Base-by-base conservation (phyloP, 37 sponge, comb jelly and placozoan species). In the Aplysina aerophoba region DNA sequence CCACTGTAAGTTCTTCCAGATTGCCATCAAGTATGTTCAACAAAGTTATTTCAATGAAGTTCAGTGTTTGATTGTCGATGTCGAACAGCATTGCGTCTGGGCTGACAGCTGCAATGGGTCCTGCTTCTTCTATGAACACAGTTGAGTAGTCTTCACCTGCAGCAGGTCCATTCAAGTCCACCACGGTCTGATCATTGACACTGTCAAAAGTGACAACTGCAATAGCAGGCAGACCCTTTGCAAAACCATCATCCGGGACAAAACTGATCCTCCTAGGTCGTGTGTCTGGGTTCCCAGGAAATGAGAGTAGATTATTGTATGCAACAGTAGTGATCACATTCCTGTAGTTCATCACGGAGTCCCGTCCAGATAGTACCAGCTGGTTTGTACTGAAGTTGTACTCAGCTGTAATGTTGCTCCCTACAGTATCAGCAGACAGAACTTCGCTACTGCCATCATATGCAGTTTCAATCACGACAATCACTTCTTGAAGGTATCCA, bases 121-220 rank as follows among this genome's bases (percentile, higher is more conserved):
- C 94, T 50, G 67, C 35, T 71, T 93, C 97, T 60, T 94, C 97
- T 35, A 61, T 64, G 78, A 90, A 94, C 0, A 67, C 57, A 0
- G 84, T 75, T 24, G 15, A n/a, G 27, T 36, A 77, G 35, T 85
- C 78, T 15, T 39, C 64, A 24, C 90, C 92, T 20, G 14, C 34
- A 0, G 37, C 83, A 34, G 31, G 22, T 13, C 95, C 95, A 74
- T 95, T 92, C 53, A 93, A 81, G 68, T 93, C 89, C 6, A 91
- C 84, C 28, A 91, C 69, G 31, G 97, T 87, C 4, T 90, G 85
- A 61, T 96, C 92, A 87, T 96, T 96, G 54, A 96, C 87, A 25
- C 89, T 39, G 0, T 81, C 55, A 62, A 96, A 96, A 36, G 89
- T 84, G 20, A 96, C 84, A 15, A 84, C 54, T 14, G 90, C 86